phyloP scores from a whole-genome alignment of 1,140 invertebrate species.

The Sipha flava region DNA sequence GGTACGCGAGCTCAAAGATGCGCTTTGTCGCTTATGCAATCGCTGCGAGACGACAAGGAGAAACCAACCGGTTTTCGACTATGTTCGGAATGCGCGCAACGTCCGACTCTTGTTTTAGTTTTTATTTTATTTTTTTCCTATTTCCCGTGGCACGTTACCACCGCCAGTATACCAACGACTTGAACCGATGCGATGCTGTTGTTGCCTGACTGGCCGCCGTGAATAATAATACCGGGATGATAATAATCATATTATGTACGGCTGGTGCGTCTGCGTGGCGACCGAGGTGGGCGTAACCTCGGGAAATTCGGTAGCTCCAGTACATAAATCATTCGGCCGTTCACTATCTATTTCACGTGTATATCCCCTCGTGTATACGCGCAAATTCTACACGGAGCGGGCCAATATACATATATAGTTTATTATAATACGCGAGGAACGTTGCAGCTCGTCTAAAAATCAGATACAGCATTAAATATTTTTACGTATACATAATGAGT shows the following conservation, averaged over 20 bases:
- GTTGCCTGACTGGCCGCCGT: not conserved
- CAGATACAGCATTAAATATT: too few species aligned
- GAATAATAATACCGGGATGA: not conserved
- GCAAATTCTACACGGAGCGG: too few species aligned
- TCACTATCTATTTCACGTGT: too few species aligned
- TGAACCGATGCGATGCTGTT: not conserved
- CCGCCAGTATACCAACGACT: too few species aligned
- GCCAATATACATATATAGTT: too few species aligned
- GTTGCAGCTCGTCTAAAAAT: too few species aligned
- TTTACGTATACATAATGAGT: too few species aligned
- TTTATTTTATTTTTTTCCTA: not conserved
- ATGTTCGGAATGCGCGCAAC: constrained; percentile 3
- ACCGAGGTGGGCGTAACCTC: not conserved
- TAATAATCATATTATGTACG: constrained; percentile 9
- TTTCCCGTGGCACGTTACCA: too few species aligned
- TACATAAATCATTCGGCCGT: not conserved
- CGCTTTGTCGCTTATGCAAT: not conserved
- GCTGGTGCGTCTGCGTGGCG: too few species aligned
- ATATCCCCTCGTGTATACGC: too few species aligned
- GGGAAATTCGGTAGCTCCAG: constrained; percentile 8
- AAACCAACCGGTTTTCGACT: constrained; percentile 14
- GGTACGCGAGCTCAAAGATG: not conserved
- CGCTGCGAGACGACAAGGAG: not conserved
- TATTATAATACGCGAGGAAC: too few species aligned
- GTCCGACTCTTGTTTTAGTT: not conserved